Conservation (phyloP, 1,140 invertebrate species). For the Choristoneura fumiferana region DNA sequence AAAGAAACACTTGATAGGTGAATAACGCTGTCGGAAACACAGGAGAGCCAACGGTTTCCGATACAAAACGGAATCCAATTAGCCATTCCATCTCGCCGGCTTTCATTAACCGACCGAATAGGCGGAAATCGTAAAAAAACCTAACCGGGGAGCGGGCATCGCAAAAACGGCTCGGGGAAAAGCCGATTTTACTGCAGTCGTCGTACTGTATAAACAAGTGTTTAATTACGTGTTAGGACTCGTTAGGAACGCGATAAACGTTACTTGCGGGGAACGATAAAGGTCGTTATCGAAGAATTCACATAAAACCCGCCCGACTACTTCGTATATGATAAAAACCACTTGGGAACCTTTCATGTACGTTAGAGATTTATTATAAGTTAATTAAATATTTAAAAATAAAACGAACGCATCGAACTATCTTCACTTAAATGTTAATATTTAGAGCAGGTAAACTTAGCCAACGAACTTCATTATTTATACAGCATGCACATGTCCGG, state of each 20-base stretch:
- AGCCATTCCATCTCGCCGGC: constrained; percentile 51
- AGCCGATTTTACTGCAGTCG: constrained; percentile 43
- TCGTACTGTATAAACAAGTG: constrained; percentile 34
- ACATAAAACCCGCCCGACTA: too few relatives aligned
- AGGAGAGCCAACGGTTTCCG: constrained; percentile 42
- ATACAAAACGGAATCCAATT: constrained; percentile 68
- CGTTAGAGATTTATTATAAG: too few relatives aligned
- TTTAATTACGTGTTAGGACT: constrained; percentile 37
- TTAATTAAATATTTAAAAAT: too few relatives aligned
- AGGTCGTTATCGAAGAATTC: constrained; percentile 5
- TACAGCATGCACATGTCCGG: not conserved
- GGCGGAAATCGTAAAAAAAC: constrained; percentile 55
- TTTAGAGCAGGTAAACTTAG: too few relatives aligned
- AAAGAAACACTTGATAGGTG: not conserved
- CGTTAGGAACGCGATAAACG: constrained; percentile 33
- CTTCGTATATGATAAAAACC: too few relatives aligned
- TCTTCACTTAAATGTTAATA: too few relatives aligned
- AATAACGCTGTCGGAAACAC: constrained; percentile 12
- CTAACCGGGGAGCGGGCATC: constrained; percentile 29
- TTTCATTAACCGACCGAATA: constrained; percentile 55
- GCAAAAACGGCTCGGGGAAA: constrained; percentile 38
- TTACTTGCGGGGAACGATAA: constrained; percentile 24
- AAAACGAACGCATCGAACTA: too few relatives aligned
- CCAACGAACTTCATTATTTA: not conserved
- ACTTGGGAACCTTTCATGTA: too few relatives aligned